phyloP scores from a whole-genome alignment of 2,888 invertebrate genomes.

The Pristionchus exspectatus region DNA sequence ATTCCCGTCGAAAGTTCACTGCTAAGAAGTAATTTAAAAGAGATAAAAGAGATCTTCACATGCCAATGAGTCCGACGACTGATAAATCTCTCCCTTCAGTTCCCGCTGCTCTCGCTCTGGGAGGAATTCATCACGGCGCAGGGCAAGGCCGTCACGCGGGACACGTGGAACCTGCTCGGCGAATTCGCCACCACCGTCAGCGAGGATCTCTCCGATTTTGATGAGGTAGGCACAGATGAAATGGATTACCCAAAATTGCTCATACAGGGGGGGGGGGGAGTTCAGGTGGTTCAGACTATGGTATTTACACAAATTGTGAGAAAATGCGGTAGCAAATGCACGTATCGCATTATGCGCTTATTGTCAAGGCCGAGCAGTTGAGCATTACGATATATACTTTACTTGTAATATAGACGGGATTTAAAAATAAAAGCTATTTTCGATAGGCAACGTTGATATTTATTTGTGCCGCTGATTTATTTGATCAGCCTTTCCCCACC shows the following conservation, averaged over 20 bases:
- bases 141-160: conserved; percentile 93
- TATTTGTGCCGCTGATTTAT: not conserved
- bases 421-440: not conserved
- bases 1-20: too few relatives aligned
- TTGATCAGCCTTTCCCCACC: not conserved
- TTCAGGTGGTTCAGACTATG: too few relatives aligned
- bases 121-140: conserved; percentile 64
- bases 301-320: too few relatives aligned
- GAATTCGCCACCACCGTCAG: conserved; percentile 95
- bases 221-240: conserved; percentile 83
- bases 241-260: too few relatives aligned
- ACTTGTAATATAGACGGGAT: not conserved
- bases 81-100: not conserved
- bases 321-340: too few relatives aligned
- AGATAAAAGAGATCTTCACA: too few relatives aligned
- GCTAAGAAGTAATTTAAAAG: too few relatives aligned
- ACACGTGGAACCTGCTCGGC: conserved; percentile 97
- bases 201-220: conserved; percentile 91
- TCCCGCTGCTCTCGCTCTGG: conserved; percentile 62
- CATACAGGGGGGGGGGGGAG: too few relatives aligned
- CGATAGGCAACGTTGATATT: too few relatives aligned
- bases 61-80: too few relatives aligned
- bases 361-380: too few relatives aligned
- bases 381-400: not conserved
- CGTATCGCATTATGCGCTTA: too few relatives aligned